phyloP scores from a whole-genome alignment of 2,888 invertebrate genomes.

The Philonicus albiceps region DNA sequence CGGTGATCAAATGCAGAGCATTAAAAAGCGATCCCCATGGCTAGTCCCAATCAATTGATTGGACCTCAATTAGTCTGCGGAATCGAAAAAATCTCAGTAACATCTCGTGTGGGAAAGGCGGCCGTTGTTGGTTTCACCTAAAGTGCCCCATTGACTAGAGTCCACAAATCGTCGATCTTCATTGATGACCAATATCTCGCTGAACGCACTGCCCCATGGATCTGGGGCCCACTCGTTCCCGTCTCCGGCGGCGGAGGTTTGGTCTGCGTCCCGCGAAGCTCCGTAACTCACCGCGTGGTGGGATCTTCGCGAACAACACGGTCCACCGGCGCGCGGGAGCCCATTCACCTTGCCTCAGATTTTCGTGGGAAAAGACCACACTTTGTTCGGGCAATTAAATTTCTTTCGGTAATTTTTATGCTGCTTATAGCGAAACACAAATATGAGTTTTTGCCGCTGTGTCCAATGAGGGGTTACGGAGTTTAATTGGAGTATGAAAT shows the following conservation, averaged over 20 bases:
- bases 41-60: conserved; percentile 30
- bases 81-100: conserved; percentile 28
- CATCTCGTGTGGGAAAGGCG: conserved; percentile 27
- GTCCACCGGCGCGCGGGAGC: conserved; percentile 20
- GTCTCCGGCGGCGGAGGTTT: neutral
- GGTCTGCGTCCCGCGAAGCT: neutral
- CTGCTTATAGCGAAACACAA: conserved; percentile 40
- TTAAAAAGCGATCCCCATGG: conserved; percentile 36
- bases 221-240: neutral
- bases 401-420: conserved; percentile 42
- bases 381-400: conserved; percentile 38
- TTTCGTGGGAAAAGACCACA: conserved; percentile 37
- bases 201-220: neutral
- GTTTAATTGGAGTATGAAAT: conserved; percentile 41
- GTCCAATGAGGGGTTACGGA: conserved; percentile 39
- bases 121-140: conserved; percentile 10
- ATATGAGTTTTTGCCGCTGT: conserved; percentile 35
- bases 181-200: conserved; percentile 26
- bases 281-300: conserved; percentile 5
- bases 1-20: conserved; percentile 24
- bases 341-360: conserved; percentile 21
- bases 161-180: conserved; percentile 37
- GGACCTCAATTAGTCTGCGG: conserved; percentile 42
- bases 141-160: conserved; percentile 36
- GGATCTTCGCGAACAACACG: neutral